Percentiles rank a stretch among this genome's conserved stretches.
phyloP scores from a whole-genome alignment of 2,888 invertebrate species.

The Dasypogon diadema region DNA sequence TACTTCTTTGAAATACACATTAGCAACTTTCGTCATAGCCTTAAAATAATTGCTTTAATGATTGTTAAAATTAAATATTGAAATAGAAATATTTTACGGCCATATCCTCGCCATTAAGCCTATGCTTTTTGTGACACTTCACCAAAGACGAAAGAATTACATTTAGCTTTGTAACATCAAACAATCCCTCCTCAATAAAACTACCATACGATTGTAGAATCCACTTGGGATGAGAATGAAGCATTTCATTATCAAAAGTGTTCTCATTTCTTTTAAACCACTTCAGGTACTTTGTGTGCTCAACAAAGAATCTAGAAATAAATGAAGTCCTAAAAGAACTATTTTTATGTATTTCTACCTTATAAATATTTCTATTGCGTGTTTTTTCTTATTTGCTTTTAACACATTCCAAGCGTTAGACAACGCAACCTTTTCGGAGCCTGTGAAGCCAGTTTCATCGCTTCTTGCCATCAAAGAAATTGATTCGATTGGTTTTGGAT shows the following conservation, averaged over 20 bases:
- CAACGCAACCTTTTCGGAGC: slow-evolving; percentile 45
- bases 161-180: slow-evolving; percentile 35
- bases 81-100: slow-evolving; percentile 4
- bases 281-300: slow-evolving; percentile 39
- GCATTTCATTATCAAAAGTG: slow-evolving; percentile 21
- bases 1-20: slow-evolving; percentile 43
- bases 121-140: slow-evolving; percentile 18
- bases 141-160: neutral
- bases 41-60: neutral
- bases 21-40: slow-evolving; percentile 24
- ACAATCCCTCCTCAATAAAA: slow-evolving; percentile 48
- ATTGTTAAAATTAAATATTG: neutral
- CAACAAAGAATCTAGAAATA: slow-evolving; percentile 40
- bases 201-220: slow-evolving; percentile 20
- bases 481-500: slow-evolving; percentile 45
- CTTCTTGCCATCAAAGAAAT: neutral
- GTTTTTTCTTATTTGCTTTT: slow-evolving; percentile 25
- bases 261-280: slow-evolving; percentile 2
- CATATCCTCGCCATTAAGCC: slow-evolving; percentile 34
- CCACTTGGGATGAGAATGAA: slow-evolving; percentile 48
- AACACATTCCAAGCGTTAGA: slow-evolving; percentile 50
- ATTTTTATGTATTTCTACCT: slow-evolving; percentile 12
- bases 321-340: neutral
- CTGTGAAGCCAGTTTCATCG: slow-evolving; percentile 50
- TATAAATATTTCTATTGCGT: slow-evolving; percentile 40